Percentiles rank a stretch among this genome's conserved stretches.
These are phyloP conservation scores for Ctenoplectra terminalis DNA, from an alignment of 1,140 invertebrate species.

Conservation along the genomic window DNA sequence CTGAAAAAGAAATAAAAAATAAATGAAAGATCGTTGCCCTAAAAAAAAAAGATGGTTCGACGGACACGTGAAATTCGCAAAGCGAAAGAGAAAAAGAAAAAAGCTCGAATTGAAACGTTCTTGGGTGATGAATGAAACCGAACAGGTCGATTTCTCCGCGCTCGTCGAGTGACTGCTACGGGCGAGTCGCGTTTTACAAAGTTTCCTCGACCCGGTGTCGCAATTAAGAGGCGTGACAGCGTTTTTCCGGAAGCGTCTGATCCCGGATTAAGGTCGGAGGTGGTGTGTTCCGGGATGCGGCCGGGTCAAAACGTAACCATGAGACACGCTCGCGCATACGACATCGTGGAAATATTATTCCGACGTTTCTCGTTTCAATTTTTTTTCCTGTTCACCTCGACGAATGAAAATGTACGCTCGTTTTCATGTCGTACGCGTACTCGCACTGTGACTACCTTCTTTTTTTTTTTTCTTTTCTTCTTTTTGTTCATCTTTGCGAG, in stretches of 20 bases:
- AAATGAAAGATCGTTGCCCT: neutral
- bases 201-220: neutral
- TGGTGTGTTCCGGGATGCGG: neutral
- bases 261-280: constrained; percentile 40
- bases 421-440: neutral
- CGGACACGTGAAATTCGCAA: neutral
- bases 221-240: constrained; percentile 30
- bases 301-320: constrained; percentile 15
- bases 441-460: too few species aligned
- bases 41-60: neutral
- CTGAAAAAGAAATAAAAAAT: too few species aligned
- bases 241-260: constrained; percentile 39
- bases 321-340: neutral
- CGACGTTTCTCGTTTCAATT: constrained; percentile 12
- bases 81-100: neutral
- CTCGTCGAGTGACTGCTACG: too few species aligned
- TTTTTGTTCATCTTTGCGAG: neutral
- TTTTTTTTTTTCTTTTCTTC: neutral
- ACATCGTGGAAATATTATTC: constrained; percentile 14
- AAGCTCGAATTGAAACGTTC: too few species aligned
- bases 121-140: neutral
- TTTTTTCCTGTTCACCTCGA: neutral
- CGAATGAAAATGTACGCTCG: constrained; percentile 22
- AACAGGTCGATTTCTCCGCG: neutral
- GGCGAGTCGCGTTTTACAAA: neutral